Base-by-base conservation (phyloP, 53 echinoderm and acorn worm species). In the Echinarachnius parma region DNA sequence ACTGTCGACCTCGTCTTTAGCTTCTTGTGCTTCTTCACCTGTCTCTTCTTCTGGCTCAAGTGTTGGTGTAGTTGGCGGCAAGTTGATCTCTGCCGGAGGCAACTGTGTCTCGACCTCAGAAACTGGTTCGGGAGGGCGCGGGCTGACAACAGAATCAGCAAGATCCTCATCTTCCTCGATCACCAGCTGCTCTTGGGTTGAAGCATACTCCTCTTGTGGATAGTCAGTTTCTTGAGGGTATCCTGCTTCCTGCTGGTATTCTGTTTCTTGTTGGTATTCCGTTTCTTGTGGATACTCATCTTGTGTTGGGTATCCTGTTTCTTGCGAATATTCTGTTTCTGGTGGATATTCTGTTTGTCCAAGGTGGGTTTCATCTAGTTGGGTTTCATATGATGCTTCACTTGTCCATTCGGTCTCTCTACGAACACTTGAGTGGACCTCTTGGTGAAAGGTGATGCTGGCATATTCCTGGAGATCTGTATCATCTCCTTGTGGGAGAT, bases 1-100 rank as follows among this genome's bases (percentile, higher is more conserved):
- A 53, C 92, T 87, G 79, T 92, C 92, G 15, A 92, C 84, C 47
- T 92, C 92, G 53, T 77, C 87, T 26, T 60, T 60, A 24, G 33
- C 81, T 23, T 33, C 58, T 1, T 48, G 75, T 37, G 84, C 84
- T 29, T 86, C 80, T 21, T 64, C 59, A 31, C 75, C 62, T 2
- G 71, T 81, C 1, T 75, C 63, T 45, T 92, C 84, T 34, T 78
- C 61, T 3, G 86, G 78, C 35, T 80, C 57, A 23, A 77, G 84
- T 31, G 63, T 47, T 4, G 72, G 57, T 36, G 55, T 34, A 33
- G 55, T 72, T 53, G 35, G 35, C 27, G 50, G 49, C 3, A 37
- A 42, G 39, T 56, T 37, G 11, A 46, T 48, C 14, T 80, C 53
- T 1, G 46, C 62, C 9, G 92, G 92, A 19, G 74, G 60, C 18